Evolutionary conservation across 2,113 vertebrate genomes (phyloP).

Genomic region (Phrynosoma blainvillii): DNA sequence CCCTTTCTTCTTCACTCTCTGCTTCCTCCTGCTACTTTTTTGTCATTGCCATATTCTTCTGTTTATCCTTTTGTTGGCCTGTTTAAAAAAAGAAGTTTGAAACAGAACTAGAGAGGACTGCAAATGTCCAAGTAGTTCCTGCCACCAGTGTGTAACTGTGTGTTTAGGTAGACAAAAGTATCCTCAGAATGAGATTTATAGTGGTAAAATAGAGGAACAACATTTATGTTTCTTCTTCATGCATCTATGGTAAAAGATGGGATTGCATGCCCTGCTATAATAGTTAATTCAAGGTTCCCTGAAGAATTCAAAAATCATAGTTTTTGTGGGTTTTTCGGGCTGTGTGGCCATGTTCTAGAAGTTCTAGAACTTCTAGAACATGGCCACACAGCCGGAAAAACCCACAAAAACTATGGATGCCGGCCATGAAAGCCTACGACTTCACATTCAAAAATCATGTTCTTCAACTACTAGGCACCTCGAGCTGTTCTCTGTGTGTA

Average conservation of each 20-base stretch:
- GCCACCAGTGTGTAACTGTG: not conserved
- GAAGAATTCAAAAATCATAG: not conserved
- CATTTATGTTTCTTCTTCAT: not conserved
- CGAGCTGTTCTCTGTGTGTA: not conserved
- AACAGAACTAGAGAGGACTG: not conserved
- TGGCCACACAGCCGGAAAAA: too few relatives aligned
- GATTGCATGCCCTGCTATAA: not conserved
- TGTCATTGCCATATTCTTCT: not conserved
- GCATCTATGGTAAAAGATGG: not conserved
- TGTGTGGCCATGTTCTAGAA: too few relatives aligned
- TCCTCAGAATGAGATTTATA: not conserved
- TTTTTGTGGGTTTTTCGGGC: too few relatives aligned
- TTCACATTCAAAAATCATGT: not conserved
- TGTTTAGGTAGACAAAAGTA: not conserved
- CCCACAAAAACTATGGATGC: too few relatives aligned
- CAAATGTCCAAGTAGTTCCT: not conserved
- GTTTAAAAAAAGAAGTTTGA: not conserved
- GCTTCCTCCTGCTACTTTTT: not conserved
- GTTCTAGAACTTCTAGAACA: too few relatives aligned
- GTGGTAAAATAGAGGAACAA: not conserved
- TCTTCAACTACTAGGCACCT: not conserved
- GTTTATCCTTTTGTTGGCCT: not conserved
- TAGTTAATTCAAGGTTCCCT: too few relatives aligned
- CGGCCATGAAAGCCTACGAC: too few relatives aligned
- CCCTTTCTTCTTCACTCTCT: not conserved